These are phyloP conservation scores for Pachyseris speciosa DNA, from an alignment of 64 coral and sea anemone genomes.

Conservation along the genomic window DNA sequence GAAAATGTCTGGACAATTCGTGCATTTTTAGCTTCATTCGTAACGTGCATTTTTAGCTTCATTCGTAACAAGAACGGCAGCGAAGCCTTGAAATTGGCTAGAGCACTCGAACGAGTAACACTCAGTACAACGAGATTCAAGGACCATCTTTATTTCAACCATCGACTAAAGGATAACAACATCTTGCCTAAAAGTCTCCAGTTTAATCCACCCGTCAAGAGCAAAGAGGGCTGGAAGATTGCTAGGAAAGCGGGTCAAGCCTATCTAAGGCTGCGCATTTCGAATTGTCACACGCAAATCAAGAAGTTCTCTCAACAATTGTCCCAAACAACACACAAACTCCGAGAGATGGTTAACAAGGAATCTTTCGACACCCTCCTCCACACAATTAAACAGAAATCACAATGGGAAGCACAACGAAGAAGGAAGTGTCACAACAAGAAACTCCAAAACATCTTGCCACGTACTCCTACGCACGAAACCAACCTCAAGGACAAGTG, in stretches of 20 bases:
- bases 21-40: no score
- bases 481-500: background rate
- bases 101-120: background rate
- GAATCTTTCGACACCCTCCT: background rate
- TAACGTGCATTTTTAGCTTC: background rate
- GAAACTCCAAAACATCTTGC: background rate
- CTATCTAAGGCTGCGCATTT: conserved; percentile 27
- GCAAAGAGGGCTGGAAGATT: conserved; percentile 29
- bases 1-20: no score
- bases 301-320: background rate
- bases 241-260: conserved; percentile 35
- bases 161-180: conserved; percentile 11
- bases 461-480: background rate
- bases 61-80: background rate
- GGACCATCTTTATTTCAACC: conserved; percentile 25
- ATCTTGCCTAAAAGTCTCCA: conserved; percentile 1
- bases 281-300: conserved; percentile 40
- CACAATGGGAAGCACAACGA: background rate
- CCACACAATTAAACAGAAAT: background rate
- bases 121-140: background rate
- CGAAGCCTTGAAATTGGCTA: background rate
- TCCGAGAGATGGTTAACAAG: background rate
- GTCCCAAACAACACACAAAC: background rate
- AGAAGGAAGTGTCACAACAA: background rate
- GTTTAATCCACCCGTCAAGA: conserved; percentile 36